phyloP scores from a whole-genome alignment of 2,113 vertebrate genomes.

The human (Homo sapiens) region DNA sequence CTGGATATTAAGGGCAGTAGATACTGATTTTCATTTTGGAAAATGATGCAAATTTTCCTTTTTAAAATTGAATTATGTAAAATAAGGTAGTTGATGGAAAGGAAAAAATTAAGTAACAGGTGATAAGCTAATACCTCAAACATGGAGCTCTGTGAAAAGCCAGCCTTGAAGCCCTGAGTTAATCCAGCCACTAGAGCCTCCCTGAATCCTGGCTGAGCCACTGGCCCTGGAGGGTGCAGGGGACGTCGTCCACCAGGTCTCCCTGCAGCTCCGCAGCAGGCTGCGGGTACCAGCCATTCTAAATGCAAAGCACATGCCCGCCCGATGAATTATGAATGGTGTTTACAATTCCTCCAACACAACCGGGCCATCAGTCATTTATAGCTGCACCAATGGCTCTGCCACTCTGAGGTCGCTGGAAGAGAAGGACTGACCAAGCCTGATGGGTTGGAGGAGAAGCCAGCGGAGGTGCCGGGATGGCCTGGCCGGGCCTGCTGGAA shows the following conservation, averaged over 20 bases:
- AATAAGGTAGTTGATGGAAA: background rate
- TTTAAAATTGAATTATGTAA: background rate
- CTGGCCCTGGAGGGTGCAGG: background rate
- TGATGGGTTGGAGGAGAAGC: background rate
- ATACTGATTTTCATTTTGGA: background rate
- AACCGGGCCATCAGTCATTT: background rate
- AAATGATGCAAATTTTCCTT: background rate
- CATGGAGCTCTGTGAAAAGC: background rate
- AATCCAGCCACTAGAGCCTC: background rate
- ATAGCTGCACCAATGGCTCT: background rate
- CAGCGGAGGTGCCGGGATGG: background rate
- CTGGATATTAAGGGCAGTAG: background rate
- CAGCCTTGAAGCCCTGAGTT: background rate
- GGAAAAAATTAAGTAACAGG: background rate
- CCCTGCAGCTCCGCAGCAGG: background rate
- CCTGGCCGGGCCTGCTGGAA: background rate
- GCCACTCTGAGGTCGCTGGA: background rate
- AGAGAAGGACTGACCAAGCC: background rate
- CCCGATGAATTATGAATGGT: background rate
- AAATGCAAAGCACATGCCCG: background rate
- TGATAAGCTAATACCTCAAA: background rate
- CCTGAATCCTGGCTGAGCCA: background rate
- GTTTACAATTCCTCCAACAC: background rate
- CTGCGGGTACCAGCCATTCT: background rate
- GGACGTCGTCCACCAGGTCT: rapidly evolving